Evolutionary conservation across 2,113 vertebrate species (phyloP), one percentile per base, ranked within the genome.

Genomic region (Hypocryptadius cinnamomeus): DNA sequence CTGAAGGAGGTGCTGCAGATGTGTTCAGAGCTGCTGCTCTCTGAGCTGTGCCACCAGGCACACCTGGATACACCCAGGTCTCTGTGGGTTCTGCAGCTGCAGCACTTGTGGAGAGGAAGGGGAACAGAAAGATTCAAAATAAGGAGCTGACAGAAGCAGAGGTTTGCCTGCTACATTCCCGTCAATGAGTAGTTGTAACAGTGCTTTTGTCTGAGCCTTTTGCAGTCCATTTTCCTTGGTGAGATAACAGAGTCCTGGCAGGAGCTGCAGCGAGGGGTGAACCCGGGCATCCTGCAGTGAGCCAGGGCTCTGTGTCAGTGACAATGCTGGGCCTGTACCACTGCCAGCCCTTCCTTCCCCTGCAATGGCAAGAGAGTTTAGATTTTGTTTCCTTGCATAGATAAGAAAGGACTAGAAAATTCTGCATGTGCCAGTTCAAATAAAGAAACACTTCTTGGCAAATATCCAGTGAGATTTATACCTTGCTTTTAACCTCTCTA

Each of bases 321-420:
- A 8, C 0, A 0, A 2, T 33, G 42, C 50, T 69, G 50, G 31
- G 15, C 13, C 27, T 57, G 12, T 8, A 10, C 23, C 79, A 35
- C 5, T 65, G 31, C 71, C 65, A 23, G 69, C 35, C 17, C 50
- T 87, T 31, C 86, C 60, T 53, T 56, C 71, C 16, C 21, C 21
- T 39, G 56, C 79, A 70, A 28, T 14, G 22, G 22, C 45, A 79
- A 60, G 35, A 61, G 50, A 66, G 82, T 70, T 96, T 83, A 53
- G 27, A 47, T 87, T 93, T 82, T 33, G 15, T 91, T 87, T 69
- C 76, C 51, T 81, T 61, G 23, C 1, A 0, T 5, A 48, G 40
- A 22, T 79, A 48, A 83, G 60, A 53, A 87, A 60, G 78, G 48
- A 56, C 18, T 47, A 69, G 4, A 37, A 8, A 3, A 24, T 61